These are phyloP conservation scores for Nicator chloris DNA, from an alignment of 2,113 vertebrate genomes.

Conservation along the genomic window DNA sequence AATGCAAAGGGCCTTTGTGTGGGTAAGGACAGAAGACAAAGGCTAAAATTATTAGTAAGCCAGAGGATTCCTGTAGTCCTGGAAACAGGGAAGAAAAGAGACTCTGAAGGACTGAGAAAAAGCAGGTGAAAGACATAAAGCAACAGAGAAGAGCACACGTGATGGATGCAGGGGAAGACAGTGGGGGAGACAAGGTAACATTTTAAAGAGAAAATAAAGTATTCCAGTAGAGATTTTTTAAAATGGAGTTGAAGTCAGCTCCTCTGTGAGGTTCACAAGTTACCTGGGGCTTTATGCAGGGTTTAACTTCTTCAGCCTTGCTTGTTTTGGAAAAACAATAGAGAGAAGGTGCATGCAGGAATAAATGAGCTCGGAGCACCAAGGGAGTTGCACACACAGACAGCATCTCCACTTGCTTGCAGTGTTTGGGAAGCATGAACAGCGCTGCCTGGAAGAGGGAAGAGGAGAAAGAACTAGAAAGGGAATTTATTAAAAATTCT, in stretches of 20 bases:
- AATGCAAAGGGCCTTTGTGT: neutral
- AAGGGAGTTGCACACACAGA: neutral
- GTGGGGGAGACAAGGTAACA: neutral
- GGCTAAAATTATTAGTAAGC: neutral
- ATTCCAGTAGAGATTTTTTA: neutral
- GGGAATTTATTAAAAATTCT: neutral
- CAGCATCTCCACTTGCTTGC: neutral
- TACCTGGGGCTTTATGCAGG: neutral
- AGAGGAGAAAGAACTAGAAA: slow-evolving; percentile 11
- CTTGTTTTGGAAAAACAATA: neutral
- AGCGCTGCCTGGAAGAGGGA: neutral
- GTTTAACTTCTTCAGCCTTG: neutral
- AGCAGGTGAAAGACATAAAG: neutral
- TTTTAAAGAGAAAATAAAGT: neutral
- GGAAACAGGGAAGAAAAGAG: neutral
- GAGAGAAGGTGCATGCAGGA: neutral
- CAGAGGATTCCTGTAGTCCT: neutral
- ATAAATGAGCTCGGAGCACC: neutral
- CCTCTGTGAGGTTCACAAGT: neutral
- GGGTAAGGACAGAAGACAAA: neutral
- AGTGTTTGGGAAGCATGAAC: neutral
- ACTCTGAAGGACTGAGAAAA: neutral
- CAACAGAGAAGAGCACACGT: neutral
- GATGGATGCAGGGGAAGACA: neutral
- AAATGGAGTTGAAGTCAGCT: neutral